These are phyloP conservation scores for Miopithecus talapoin DNA, from an alignment of 2,797 vertebrate species.

Conservation along the genomic window DNA sequence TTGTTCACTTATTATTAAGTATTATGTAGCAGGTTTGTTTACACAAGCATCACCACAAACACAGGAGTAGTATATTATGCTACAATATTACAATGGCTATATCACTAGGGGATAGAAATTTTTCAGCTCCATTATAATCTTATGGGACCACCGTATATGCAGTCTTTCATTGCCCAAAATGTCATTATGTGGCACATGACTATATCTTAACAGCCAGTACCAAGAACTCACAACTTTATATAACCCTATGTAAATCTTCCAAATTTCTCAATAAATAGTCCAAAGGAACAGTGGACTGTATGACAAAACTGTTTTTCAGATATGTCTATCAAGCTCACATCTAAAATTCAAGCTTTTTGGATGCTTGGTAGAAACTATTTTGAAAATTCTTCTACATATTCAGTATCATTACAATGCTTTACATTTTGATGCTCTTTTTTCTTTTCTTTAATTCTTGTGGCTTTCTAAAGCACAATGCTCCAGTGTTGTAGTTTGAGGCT, in stretches of 20 bases:
- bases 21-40: not conserved
- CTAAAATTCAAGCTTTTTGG: conserved; percentile 1
- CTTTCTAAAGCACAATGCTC: not conserved
- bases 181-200: not conserved
- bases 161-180: not conserved
- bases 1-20: not conserved
- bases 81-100: not conserved
- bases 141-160: not conserved
- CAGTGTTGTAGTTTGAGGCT: not conserved
- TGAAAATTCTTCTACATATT: not conserved
- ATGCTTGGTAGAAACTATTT: not conserved
- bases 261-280: not conserved
- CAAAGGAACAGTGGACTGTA: not conserved
- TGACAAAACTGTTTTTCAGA: not conserved
- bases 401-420: not conserved
- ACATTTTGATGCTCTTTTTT: not conserved
- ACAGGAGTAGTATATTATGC: not conserved
- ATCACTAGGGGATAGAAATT: not conserved
- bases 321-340: not conserved
- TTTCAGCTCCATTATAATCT: not conserved
- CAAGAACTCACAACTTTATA: not conserved
- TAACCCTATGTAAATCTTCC: not conserved
- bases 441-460: not conserved
- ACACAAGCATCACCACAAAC: not conserved
- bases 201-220: not conserved